These are phyloP conservation scores for Prunella fulvescens DNA, from an alignment of 2,113 vertebrate species.

Conservation along the genomic window DNA sequence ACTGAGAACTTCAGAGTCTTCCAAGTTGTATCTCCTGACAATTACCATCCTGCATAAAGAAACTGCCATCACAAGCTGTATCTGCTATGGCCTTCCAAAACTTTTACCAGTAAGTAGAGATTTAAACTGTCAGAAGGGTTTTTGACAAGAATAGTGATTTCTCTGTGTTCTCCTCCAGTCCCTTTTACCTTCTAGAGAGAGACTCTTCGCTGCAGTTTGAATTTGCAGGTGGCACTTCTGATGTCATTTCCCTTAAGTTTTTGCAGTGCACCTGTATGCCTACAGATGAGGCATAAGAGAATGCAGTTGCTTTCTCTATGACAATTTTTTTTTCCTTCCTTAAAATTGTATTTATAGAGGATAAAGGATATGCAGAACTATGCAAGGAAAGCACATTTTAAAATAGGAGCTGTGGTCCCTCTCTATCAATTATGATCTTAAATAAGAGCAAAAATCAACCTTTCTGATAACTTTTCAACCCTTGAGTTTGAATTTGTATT, in stretches of 20 bases:
- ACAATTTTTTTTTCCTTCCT: not conserved
- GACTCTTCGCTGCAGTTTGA: not conserved
- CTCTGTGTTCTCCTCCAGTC: not conserved
- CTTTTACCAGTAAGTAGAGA: not conserved
- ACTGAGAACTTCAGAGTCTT: not conserved
- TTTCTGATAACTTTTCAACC: not conserved
- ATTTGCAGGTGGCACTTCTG: not conserved
- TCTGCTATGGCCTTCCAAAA: not conserved
- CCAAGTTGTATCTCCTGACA: not conserved
- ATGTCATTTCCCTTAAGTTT: not conserved
- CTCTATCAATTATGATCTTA: not conserved
- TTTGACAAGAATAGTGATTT: not conserved
- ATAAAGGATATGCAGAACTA: not conserved
- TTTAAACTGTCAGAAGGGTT: not conserved
- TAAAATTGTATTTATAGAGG: not conserved
- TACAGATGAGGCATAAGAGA: not conserved
- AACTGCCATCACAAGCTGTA: not conserved
- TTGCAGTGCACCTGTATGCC: not conserved
- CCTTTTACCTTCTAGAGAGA: not conserved
- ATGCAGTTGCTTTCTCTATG: not conserved
- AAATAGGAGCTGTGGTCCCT: not conserved
- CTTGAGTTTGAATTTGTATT: not conserved
- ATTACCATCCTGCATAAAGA: not conserved
- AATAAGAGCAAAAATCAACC: not conserved
- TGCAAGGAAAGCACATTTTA: not conserved